Base-by-base conservation (phyloP, 30 jellyfish, hydroid and myxozoan species). In the Hydra vulgaris region DNA sequence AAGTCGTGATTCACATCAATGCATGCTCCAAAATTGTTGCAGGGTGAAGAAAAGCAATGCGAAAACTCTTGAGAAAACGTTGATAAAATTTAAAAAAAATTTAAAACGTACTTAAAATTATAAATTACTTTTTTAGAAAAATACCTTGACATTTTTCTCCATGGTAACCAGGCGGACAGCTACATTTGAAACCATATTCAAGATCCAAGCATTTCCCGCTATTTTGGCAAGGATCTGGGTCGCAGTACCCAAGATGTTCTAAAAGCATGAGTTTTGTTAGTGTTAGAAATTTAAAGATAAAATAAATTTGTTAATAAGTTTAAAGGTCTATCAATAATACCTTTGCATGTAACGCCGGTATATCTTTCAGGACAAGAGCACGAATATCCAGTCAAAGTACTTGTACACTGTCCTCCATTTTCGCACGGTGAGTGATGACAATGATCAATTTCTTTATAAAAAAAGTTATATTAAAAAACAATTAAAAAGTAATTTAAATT, bases 401-500 rank as follows among this genome's bases (percentile, higher is more conserved):
- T 83, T 20, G 87, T 53, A 74, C 97, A 90, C 52, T 80, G 84
- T 7, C 92, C 97, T 16, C 97, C 96, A 55, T 90, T 90, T 23
- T 72, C 74, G 71, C 97, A 90, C 0, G 97, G 97, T 23, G 95
- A 83, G 21, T 73, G 73, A 79, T 90, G 97, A 55, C 97, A 90
- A 67, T 86, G 97, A 79, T 90, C 97, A 21, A 81, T 77, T 27
- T 90, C 97, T 90, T n/a, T n/a, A n/a, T n/a, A n/a, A n/a, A 69
- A 19, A 56, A 80, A 16, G 66, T 18, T 56, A n/a, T 17, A 66
- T 23, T 4, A 3, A n/a, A n/a, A 68, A 68, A n/a, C 27, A 5
- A 73, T 20, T 18, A 21, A 22, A 73, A 20, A 7, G 40, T 71
- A 71, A 71, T 16, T 71, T 21, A 18, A 71, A 17, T 21, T 71